Evolutionary conservation across 2,797 vertebrate genomes (phyloP), one percentile per base, ranked within the genome.

Genomic region (Pagetopsis macropterus): DNA sequence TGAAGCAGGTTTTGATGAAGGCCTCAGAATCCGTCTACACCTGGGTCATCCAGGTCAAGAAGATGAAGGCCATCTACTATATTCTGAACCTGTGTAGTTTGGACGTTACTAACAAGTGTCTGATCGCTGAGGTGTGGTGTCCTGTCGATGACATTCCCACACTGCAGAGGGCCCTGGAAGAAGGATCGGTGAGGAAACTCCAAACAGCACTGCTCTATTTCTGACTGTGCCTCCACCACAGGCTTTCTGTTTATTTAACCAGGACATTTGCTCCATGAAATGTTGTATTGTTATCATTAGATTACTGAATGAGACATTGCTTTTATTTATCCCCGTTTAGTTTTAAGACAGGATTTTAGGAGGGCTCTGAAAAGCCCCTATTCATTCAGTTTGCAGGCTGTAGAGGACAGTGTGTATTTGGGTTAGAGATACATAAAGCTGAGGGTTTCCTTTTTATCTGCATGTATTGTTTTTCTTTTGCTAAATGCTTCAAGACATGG

Each of bases 11-110:
- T 65, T 86, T 99, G 70, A 95, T 95, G 6, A 99, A 97, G 74
- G 98, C 98, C 0, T 97, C 97, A 0, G 98, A 99, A 78, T 98
- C 97, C 0, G 91, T 99, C 78, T 97, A 95, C 74, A 94, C 93
- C 0, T 98, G 96, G 90, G 95, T 96, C 51, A 85, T 99, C 72
- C 97, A 98, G 74, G 97, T 99, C 79, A 97, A 96, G 92, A 99
- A 99, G 89, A 98, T 98, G 97, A 99, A 99, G 85, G 97, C 98
- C 75, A 97, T 99, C 84, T 99, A 99, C 85, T 98, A 98, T 15
- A 96, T 97, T 64, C 95, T 99, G 59, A 99, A 99, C 92, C 92
- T 96, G 87, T 99, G 98, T 86, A 99, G 98, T 88, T 97, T 99
- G 3, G 98, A 99, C n/a, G 97, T 99, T 52, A 99, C 98, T 15